These are phyloP conservation scores for Bursaphelenchus okinawaensis DNA, from an alignment of 2,888 invertebrate species.

Conservation along the genomic window DNA sequence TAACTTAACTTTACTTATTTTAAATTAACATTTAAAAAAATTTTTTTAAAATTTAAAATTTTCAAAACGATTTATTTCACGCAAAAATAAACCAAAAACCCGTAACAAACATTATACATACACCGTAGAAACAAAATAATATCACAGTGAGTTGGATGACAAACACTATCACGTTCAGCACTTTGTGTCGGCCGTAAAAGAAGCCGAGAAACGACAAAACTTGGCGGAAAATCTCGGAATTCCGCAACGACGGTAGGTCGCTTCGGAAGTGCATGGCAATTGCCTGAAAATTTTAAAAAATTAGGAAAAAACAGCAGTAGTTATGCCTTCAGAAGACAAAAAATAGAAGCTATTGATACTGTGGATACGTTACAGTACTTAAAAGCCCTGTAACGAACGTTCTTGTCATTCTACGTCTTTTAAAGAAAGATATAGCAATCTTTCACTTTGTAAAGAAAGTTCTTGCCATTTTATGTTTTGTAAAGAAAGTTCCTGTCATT, in stretches of 20 bases:
- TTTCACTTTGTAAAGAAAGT: too few species aligned
- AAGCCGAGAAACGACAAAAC: neutral
- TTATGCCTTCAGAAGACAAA: too few species aligned
- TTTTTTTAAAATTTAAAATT: too few species aligned
- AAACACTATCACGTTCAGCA: neutral
- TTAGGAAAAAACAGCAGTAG: neutral
- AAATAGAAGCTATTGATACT: too few species aligned
- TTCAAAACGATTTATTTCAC: neutral
- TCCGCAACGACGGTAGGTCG: slow-evolving; percentile 5
- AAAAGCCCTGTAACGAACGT: too few species aligned
- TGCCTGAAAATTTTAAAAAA: slow-evolving; percentile 9
- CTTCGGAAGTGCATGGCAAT: slow-evolving; percentile 7
- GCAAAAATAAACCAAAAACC: neutral
- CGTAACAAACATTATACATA: neutral
- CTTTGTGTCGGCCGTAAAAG: slow-evolving; percentile 1
- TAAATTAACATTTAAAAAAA: too few species aligned
- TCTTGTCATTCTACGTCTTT: too few species aligned
- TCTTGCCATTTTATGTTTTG: too few species aligned
- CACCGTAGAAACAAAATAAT: neutral
- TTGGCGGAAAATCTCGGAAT: neutral
- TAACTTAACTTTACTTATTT: too few species aligned
- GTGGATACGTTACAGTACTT: too few species aligned
- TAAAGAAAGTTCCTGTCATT: too few species aligned
- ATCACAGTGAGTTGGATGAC: slow-evolving; percentile 3
- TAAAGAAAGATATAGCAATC: too few species aligned